phyloP scores from a whole-genome alignment of 1,140 invertebrate genomes.

The Drosophila biarmipes region DNA sequence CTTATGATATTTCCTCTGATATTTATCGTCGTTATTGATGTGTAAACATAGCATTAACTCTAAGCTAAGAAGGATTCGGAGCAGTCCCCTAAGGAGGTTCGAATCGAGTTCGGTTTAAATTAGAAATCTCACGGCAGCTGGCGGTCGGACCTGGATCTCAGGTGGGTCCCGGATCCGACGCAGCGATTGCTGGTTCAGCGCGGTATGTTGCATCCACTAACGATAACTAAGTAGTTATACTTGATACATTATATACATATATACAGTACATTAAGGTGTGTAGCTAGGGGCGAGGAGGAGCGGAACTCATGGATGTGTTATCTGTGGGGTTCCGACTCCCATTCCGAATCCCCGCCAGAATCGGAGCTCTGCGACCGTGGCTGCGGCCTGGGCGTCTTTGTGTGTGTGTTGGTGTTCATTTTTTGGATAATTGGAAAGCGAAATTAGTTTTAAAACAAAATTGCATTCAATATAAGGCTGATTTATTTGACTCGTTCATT shows the following conservation, averaged over 20 bases:
- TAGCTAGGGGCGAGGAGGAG: slow-evolving; percentile 31
- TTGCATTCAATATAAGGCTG: slow-evolving; percentile 80
- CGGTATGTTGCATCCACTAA: slow-evolving; percentile 82
- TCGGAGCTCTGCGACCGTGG: slow-evolving; percentile 15
- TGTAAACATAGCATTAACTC: slow-evolving; percentile 62
- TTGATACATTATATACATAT: slow-evolving; percentile 57
- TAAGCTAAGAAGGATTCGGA: slow-evolving; percentile 38
- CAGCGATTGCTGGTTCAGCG: slow-evolving; percentile 63
- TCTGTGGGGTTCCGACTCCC: neutral
- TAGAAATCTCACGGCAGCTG: slow-evolving; percentile 71
- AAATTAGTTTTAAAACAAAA: slow-evolving; percentile 73
- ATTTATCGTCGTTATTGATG: slow-evolving; percentile 79
- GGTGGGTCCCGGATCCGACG: neutral
- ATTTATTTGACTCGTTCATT: slow-evolving; percentile 81
- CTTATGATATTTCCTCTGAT: slow-evolving; percentile 70
- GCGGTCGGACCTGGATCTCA: slow-evolving; percentile 10
- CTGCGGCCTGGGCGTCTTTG: slow-evolving; percentile 49
- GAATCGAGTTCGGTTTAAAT: slow-evolving; percentile 45
- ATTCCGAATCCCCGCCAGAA: neutral
- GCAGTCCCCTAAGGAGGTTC: slow-evolving; percentile 13
- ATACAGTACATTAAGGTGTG: slow-evolving; percentile 45
- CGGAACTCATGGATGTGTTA: slow-evolving; percentile 12
- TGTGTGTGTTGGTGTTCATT: slow-evolving; percentile 53
- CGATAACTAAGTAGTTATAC: slow-evolving; percentile 67
- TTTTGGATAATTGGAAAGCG: slow-evolving; percentile 63